These are phyloP conservation scores for Parelbella ahira DNA, from an alignment of 2,888 invertebrate genomes.

Conservation along the genomic window DNA sequence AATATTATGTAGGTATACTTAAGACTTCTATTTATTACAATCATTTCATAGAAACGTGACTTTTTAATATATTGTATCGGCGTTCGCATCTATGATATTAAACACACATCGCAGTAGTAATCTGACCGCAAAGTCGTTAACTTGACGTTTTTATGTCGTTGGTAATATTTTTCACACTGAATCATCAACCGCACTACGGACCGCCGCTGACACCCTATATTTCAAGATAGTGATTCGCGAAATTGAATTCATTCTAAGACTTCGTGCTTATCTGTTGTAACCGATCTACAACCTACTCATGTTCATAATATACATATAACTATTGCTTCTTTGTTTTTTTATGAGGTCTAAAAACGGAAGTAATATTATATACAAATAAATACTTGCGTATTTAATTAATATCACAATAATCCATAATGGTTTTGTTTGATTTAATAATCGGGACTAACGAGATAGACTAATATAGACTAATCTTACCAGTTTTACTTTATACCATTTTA, in stretches of 20 bases:
- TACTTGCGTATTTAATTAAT: too few relatives aligned
- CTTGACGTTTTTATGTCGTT: constrained; percentile 41
- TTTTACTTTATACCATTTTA: too few relatives aligned
- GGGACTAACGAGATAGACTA: too few relatives aligned
- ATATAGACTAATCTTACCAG: too few relatives aligned
- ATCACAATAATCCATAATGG: too few relatives aligned
- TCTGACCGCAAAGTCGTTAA: constrained; percentile 55
- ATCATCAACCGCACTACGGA: constrained; percentile 22
- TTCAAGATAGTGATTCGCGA: constrained; percentile 3
- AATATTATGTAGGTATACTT: too few relatives aligned
- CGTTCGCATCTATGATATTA: constrained; percentile 21
- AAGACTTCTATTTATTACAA: constrained; percentile 14
- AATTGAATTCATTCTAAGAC: not conserved
- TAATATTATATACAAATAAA: too few relatives aligned
- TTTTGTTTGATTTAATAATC: too few relatives aligned
- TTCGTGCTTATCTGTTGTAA: not conserved
- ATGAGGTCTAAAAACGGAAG: too few relatives aligned
- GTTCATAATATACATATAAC: too few relatives aligned
- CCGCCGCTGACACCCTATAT: not conserved
- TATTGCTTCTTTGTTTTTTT: too few relatives aligned
- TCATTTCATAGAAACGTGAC: constrained; percentile 23
- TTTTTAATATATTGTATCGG: constrained; percentile 24
- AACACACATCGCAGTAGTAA: constrained; percentile 31
- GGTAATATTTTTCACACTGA: constrained; percentile 29
- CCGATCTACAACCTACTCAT: too few relatives aligned